Evolutionary conservation across 2,888 invertebrate genomes (phyloP).

Genomic region (Gisinianus flammeolus): DNA sequence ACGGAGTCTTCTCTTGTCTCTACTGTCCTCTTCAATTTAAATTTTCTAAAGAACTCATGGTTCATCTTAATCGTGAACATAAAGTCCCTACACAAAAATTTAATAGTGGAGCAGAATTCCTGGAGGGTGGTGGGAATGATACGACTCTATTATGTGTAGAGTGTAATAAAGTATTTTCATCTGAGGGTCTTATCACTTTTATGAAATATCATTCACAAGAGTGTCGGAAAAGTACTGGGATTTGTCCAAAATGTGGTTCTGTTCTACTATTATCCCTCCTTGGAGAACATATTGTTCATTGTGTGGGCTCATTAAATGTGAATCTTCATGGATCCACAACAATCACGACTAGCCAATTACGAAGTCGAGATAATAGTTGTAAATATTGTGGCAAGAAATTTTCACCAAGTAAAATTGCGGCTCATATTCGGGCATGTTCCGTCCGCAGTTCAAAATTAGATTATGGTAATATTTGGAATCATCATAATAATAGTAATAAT

Average conservation of each 20-base stretch:
- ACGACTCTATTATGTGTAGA: constrained; percentile 46
- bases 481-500: not conserved
- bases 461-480: constrained; percentile 28
- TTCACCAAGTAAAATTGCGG: constrained; percentile 50
- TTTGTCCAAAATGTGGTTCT: constrained; percentile 45
- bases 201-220: constrained; percentile 42
- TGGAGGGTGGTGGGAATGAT: constrained; percentile 60
- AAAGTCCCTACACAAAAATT: constrained; percentile 75
- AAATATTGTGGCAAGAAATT: constrained; percentile 47
- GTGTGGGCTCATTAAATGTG: constrained; percentile 38
- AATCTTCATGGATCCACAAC: constrained; percentile 29
- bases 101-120: constrained; percentile 72
- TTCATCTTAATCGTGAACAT: constrained; percentile 79
- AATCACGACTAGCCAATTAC: constrained; percentile 40
- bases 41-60: constrained; percentile 76
- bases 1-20: constrained; percentile 80
- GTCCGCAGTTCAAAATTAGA: constrained; percentile 37
- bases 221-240: constrained; percentile 43
- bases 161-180: constrained; percentile 45
- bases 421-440: constrained; percentile 49
- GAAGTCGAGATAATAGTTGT: constrained; percentile 51
- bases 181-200: constrained; percentile 28
- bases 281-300: constrained; percentile 40
- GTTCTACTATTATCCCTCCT: constrained; percentile 33
- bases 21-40: constrained; percentile 84